Conservation (phyloP, 1,140 invertebrate species). For the Mizuhopecten yessoensis region DNA sequence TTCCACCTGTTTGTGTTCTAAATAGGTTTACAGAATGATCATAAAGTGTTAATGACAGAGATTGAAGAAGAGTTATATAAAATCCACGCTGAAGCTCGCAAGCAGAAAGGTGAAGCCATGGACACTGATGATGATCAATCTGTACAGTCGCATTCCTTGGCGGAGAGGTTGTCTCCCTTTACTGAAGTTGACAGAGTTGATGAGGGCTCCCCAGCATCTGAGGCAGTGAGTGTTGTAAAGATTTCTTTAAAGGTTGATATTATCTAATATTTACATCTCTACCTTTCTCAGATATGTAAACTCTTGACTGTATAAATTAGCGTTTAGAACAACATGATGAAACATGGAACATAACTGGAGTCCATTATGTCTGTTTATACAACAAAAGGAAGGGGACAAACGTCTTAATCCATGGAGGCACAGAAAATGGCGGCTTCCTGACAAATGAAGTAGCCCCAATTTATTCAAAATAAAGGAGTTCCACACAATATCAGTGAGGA, state of each 20-base stretch:
- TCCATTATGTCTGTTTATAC: too few relatives aligned
- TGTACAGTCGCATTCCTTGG: background rate
- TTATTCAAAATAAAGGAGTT: too few relatives aligned
- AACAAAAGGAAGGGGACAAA: too few relatives aligned
- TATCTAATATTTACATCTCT: too few relatives aligned
- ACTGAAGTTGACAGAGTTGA: constrained; percentile 90
- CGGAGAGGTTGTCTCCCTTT: constrained; percentile 85
- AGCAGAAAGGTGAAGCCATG: constrained; percentile 46
- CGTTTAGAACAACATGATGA: too few relatives aligned
- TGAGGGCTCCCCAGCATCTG: constrained; percentile 91
- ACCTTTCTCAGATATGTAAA: too few relatives aligned
- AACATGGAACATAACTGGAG: too few relatives aligned
- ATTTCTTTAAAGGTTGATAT: background rate
- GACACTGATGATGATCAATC: constrained; percentile 45
- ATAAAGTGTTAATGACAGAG: constrained; percentile 92
- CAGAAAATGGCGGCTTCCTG: too few relatives aligned
- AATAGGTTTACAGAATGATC: constrained; percentile 94
- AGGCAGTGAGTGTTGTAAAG: constrained; percentile 86
- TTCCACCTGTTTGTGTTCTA: constrained; percentile 42
- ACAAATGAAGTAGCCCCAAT: too few relatives aligned
- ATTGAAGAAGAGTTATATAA: constrained; percentile 91
- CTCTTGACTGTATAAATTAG: too few relatives aligned
- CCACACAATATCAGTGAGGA: too few relatives aligned
- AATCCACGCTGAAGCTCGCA: constrained; percentile 83
- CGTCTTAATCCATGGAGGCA: too few relatives aligned